Percentiles rank a stretch among this genome's conserved stretches.
phyloP scores from a whole-genome alignment of 2,797 vertebrate genomes.

The Chloroceryle amazona region DNA sequence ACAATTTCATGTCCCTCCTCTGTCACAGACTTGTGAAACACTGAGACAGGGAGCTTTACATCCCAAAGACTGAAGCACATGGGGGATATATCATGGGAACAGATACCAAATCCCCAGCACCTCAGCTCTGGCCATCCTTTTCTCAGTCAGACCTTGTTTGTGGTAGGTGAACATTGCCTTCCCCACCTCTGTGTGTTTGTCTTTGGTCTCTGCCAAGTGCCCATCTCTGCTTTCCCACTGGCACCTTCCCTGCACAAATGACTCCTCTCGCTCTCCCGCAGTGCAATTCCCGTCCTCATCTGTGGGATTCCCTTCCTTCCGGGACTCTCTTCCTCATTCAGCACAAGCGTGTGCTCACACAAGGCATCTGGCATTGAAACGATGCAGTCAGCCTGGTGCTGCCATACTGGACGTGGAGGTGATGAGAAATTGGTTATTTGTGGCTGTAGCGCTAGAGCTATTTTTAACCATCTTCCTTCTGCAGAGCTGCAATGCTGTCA shows the following conservation, averaged over 20 bases:
- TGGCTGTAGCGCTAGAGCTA: not conserved
- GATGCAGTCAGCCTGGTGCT: not conserved
- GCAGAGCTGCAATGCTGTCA: not conserved
- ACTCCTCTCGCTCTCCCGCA: fast-evolving
- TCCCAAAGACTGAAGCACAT: not conserved
- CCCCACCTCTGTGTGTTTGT: not conserved
- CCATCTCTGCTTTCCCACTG: not conserved
- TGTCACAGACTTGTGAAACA: not conserved
- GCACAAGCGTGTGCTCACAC: not conserved
- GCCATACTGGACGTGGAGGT: not conserved
- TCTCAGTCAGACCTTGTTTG: not conserved
- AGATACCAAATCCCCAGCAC: not conserved
- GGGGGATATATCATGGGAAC: not conserved
- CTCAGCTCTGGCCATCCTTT: not conserved
- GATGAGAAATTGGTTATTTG: not conserved
- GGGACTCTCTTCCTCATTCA: not conserved
- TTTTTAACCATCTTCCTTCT: constrained; percentile 10
- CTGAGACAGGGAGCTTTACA: not conserved
- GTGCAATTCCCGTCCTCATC: not conserved
- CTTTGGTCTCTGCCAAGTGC: not conserved
- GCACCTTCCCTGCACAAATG: not conserved
- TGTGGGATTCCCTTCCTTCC: not conserved
- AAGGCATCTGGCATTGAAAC: not conserved
- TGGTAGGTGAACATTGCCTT: not conserved
- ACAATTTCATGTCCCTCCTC: not conserved